Conservation (phyloP, 2,888 invertebrate species). For the Punctoribates punctum region DNA sequence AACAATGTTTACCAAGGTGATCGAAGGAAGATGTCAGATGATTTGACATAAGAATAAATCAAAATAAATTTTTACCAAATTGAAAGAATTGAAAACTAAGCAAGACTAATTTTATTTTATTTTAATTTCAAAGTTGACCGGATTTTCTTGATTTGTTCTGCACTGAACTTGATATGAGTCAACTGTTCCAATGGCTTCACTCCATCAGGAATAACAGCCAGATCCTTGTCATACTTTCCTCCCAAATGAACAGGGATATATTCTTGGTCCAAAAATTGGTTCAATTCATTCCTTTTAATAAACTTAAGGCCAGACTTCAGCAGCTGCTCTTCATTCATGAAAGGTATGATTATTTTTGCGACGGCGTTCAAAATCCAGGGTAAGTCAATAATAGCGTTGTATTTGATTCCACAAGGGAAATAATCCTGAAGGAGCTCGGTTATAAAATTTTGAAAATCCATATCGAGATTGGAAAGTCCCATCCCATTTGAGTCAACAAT, state of each 20-base stretch:
- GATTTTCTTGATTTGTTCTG: constrained; percentile 1
- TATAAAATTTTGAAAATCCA: background rate
- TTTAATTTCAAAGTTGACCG: background rate
- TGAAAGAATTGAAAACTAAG: too few relatives aligned
- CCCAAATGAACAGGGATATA: constrained; percentile 39
- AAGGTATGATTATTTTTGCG: constrained; percentile 14
- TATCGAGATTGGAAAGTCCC: background rate
- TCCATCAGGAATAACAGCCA: background rate
- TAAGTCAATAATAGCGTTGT: constrained; percentile 39
- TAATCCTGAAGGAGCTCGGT: background rate
- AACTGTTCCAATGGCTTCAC: background rate
- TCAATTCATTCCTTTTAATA: constrained; percentile 12
- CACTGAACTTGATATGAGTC: background rate
- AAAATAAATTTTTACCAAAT: too few relatives aligned
- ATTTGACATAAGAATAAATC: too few relatives aligned
- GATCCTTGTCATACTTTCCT: background rate
- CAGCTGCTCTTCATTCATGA: constrained; percentile 37
- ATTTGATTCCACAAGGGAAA: constrained; percentile 62
- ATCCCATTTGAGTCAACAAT: background rate
- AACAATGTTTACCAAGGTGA: too few relatives aligned
- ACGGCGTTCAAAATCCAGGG: constrained; percentile 38
- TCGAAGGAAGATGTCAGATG: too few relatives aligned
- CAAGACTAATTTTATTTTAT: too few relatives aligned
- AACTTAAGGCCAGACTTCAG: constrained; percentile 7
- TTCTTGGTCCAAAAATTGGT: constrained; percentile 23